Conservation (phyloP, 2,113 vertebrate species). For the Xiphias gladius region DNA sequence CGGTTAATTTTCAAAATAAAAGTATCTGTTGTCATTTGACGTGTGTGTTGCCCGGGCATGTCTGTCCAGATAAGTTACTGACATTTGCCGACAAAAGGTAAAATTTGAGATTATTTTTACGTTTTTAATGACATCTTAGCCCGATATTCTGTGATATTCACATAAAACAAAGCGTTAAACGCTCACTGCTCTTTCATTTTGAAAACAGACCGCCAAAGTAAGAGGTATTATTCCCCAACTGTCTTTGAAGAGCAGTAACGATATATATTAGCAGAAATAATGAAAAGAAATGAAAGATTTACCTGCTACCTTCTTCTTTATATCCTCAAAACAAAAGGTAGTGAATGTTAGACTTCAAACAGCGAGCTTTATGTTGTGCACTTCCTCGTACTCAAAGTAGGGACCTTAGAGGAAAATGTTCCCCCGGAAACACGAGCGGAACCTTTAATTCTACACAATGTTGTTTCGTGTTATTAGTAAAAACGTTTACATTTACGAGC, state of each 20-base stretch:
- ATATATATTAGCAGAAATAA: background rate
- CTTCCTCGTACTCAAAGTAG: slow-evolving; percentile 8
- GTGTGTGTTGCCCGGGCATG: background rate
- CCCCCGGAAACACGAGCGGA: slow-evolving; percentile 59
- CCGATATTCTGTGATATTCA: background rate
- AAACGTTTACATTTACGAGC: background rate
- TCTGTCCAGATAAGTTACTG: background rate
- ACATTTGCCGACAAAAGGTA: background rate
- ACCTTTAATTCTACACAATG: background rate
- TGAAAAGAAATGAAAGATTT: background rate
- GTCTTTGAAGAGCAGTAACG: rapidly evolving
- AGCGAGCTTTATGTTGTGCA: background rate
- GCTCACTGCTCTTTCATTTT: background rate
- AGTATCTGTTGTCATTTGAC: background rate
- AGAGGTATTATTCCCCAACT: background rate
- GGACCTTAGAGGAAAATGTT: background rate
- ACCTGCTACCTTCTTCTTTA: slow-evolving; percentile 6
- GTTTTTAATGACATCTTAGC: background rate
- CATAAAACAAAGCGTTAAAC: background rate
- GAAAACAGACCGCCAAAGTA: background rate
- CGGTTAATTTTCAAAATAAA: slow-evolving; percentile 43
- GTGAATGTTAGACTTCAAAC: background rate
- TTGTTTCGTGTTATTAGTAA: no score
- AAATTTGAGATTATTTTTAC: background rate
- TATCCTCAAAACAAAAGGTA: background rate